Evolutionary conservation across 2,797 vertebrate species (phyloP).

Genomic region (Carapus acus): DNA sequence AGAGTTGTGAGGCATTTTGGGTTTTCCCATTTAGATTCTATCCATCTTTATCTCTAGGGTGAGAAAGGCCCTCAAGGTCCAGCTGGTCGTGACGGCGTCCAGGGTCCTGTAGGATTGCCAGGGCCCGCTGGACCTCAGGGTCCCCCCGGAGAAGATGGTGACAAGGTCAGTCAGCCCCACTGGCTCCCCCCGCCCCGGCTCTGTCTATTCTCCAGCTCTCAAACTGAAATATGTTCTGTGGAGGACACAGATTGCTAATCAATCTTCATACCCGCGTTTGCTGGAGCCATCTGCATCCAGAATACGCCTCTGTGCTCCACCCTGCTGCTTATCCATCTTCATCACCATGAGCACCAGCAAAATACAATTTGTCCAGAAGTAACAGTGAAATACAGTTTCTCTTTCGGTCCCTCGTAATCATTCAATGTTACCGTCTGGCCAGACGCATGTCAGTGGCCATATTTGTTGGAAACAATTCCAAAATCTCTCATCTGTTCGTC

Average conservation of each 20-base stretch:
- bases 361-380: constrained; percentile 43
- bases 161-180: constrained; percentile 79
- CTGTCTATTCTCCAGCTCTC: neutral
- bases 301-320: constrained; percentile 21
- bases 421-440: constrained; percentile 18
- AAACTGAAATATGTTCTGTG: constrained; percentile 13
- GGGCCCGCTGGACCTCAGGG: constrained; percentile 94
- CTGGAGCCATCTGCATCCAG: constrained; percentile 51
- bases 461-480: constrained; percentile 1
- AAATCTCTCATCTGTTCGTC: neutral
- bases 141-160: constrained; percentile 95
- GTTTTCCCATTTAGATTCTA: too few species aligned
- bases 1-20: neutral
- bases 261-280: constrained; percentile 40
- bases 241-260: constrained; percentile 27
- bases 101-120: constrained; percentile 94
- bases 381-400: constrained; percentile 39
- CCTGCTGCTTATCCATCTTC: constrained; percentile 45
- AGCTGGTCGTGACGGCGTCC: constrained; percentile 92
- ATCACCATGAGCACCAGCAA: constrained; percentile 30
- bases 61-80: constrained; percentile 97
- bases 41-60: constrained; percentile 73
- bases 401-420: constrained; percentile 36
- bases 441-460: constrained; percentile 19
- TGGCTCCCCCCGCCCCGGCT: neutral